Evolutionary conservation across 2,888 invertebrate species (phyloP), one percentile per base, ranked within the genome.

Genomic region (Ptychoptera albimana): DNA sequence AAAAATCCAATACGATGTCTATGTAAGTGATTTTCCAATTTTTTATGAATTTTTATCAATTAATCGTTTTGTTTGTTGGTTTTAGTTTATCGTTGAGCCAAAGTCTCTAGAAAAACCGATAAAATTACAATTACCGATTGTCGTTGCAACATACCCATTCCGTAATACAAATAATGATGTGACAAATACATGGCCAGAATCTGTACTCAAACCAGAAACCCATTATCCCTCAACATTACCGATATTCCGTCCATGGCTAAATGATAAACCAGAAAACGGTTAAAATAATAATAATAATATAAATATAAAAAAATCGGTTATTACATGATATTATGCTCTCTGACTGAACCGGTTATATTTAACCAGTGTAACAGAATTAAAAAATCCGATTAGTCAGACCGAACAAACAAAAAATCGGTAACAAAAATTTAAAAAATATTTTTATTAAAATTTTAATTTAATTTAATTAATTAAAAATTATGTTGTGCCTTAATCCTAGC

Each of bases 181-280:
- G 35, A 70, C 68, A n/a, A 71, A 73, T 50, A 65, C 63, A 8
- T 66, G 65, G 65, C 65, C 65, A 9, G 77, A 75, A 49, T 72
- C 73, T 6, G 74, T 74, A 16, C 72, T 78, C 29, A 83, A 83
- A 56, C 77, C 82, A 31, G 86, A 87, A 52, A 85, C 88, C n/a
- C 87, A 89, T 67, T 92, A 91, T 67, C 92, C 92, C 43, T 84
- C 85, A 51, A 88, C 88, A 38, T 68, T 92, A 60, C 92, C 92
- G 39, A 84, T 91, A 53, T 89, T 89, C 67, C 72, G 92, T 51
- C 88, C 92, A 37, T 87, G 87, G 87, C 70, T 87, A 45, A 80
- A 83, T 57, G 87, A 87, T 54, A 64, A 65, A 47, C 60, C 64
- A 1, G 63, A 61, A 47, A 56, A 57, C 1, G 57, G 53, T 46